Conservation (phyloP, 2,888 invertebrate genomes). For the Pedicia rivosa region DNA sequence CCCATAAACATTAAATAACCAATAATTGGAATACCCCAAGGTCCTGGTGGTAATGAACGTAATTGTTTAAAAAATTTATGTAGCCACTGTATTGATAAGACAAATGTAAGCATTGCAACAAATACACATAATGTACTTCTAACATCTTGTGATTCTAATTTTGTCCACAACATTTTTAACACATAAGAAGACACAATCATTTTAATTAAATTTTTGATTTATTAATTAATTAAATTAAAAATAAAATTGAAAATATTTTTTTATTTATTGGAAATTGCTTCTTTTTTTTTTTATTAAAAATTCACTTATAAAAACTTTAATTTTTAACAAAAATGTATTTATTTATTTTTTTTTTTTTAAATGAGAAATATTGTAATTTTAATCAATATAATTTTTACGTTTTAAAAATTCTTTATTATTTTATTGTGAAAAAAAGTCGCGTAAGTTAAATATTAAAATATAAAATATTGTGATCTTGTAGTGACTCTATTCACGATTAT, state of each 20-base stretch:
- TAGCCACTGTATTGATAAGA: constrained; percentile 28
- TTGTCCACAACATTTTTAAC: constrained; percentile 23
- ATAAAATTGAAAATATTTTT: background rate
- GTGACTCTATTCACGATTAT: constrained; percentile 5
- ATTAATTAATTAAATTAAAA: background rate
- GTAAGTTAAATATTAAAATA: background rate
- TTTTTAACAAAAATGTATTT: constrained; percentile 1
- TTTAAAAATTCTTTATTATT: background rate
- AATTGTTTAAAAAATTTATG: constrained; percentile 23
- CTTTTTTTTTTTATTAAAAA: background rate
- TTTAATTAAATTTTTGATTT: constrained; percentile 8
- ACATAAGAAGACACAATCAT: constrained; percentile 25
- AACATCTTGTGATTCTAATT: constrained; percentile 22
- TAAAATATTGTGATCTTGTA: constrained; percentile 2
- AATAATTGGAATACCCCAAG: constrained; percentile 71
- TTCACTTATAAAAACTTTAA: background rate
- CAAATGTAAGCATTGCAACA: constrained; percentile 20
- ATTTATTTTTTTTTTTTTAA: background rate
- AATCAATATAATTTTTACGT: background rate
- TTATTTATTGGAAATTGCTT: background rate
- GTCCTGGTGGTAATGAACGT: constrained; percentile 64
- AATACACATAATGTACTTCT: constrained; percentile 26
- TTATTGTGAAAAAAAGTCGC: constrained; percentile 3
- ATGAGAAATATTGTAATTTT: background rate
- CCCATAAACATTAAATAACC: constrained; percentile 73